These are phyloP conservation scores for Epistrophe eligans DNA, from an alignment of 2,888 invertebrate species.

Conservation along the genomic window DNA sequence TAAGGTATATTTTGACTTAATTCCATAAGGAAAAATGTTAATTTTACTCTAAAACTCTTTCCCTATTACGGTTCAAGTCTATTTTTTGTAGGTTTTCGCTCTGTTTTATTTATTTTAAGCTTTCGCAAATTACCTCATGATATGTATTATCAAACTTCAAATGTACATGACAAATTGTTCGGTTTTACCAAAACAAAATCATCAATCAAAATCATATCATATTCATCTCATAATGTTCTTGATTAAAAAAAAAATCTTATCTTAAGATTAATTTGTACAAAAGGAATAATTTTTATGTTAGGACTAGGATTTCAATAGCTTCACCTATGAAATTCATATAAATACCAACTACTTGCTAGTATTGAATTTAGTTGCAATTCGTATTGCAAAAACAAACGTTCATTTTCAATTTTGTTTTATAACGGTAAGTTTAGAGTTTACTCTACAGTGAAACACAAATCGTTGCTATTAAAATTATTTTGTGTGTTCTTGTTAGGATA, in stretches of 20 bases:
- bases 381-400: background rate
- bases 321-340: constrained; percentile 6
- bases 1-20: background rate
- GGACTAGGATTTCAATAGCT: background rate
- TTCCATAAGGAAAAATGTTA: background rate
- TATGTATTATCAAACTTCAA: background rate
- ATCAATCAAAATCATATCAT: constrained; percentile 20
- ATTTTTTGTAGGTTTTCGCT: background rate
- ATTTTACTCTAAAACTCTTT: no score
- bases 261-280: constrained; percentile 23
- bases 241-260: constrained; percentile 9
- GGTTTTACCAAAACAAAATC: constrained; percentile 12
- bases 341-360: background rate
- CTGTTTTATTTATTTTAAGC: background rate
- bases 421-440: background rate
- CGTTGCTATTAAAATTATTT: background rate
- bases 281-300: constrained; percentile 7
- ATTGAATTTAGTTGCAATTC: background rate
- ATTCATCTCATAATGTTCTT: background rate
- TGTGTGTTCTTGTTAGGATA: background rate
- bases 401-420: background rate
- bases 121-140: background rate
- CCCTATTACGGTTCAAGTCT: no score
- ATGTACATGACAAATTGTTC: background rate
- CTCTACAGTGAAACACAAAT: background rate